Evolutionary conservation across 37 sponge, comb jelly and placozoan species (phyloP), one percentile per base, ranked within the genome.

Genomic region (Hexactinellida sp.): DNA sequence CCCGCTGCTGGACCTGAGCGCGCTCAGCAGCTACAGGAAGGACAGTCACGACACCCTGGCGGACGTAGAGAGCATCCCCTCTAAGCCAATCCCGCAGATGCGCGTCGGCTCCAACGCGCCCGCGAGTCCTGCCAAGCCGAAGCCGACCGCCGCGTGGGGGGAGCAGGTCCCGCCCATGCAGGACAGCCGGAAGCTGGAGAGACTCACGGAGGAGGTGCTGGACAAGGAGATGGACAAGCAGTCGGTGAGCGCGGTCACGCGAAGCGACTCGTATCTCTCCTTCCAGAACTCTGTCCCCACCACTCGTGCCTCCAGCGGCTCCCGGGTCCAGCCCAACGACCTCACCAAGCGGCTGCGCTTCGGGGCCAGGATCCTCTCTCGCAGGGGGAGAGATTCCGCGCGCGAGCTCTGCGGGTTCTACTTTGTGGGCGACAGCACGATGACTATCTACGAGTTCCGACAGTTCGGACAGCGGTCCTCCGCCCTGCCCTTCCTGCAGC

Each of bases 401-500:
- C 54, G 90, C 24, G 91, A 93, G 84, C 54, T 93, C 38, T 90
- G 89, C 84, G 93, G 93, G 1, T 93, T 89, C 90, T 89, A 86
- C 85, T 93, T 93, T 82, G 86, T 90, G 24, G 16, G 71, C 36
- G 93, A 93, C 41, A 52, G 82, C 84, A 88, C 93, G 37, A 36
- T 93, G 30, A 88, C 93, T 3, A 55, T 93, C 16, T 93, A 93
- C 54, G 93, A 93, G 88, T 88, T 88, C 86, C 87, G 89, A 54
- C 91, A 91, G 86, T 88, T 93, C 86, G 93, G 91, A 16, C 87
- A 89, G 51, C 90, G 76, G 87, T 86, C 76, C 34, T 63, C 76
- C 34, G 76, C 76, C 5, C 34, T 63, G 28, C 76, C 76, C 34
- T 63, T 63, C 76, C 76, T 63, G 5, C 76, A 63, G 76, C 25